Evolutionary conservation across 2,888 invertebrate genomes (phyloP).

Genomic region (Crepidodera aurea): DNA sequence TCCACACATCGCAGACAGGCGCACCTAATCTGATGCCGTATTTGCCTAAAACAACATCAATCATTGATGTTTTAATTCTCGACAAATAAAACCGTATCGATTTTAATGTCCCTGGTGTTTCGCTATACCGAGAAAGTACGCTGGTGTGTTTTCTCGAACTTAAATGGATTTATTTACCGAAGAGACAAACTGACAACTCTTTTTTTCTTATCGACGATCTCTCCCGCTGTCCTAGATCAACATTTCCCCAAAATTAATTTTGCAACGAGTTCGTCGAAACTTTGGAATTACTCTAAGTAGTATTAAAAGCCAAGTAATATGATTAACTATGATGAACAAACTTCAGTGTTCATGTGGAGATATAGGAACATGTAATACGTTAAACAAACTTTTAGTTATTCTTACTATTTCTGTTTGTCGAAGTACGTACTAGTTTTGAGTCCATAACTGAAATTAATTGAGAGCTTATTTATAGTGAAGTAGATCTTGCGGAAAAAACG

Average conservation of each 20-base stretch:
- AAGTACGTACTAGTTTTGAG: no score
- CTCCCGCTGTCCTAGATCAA: background rate
- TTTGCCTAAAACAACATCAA: no score
- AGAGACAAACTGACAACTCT: background rate
- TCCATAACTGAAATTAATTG: no score
- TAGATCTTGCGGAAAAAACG: no score
- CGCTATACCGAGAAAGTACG: no score
- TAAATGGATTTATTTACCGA: background rate
- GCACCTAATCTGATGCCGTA: no score
- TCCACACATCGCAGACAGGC: no score
- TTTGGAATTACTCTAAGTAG: conserved; percentile 6
- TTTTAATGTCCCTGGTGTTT: no score
- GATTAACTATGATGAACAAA: conserved; percentile 4
- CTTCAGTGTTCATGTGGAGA: conserved; percentile 4
- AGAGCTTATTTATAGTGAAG: no score
- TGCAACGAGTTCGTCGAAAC: conserved; percentile 5
- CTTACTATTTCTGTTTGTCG: background rate
- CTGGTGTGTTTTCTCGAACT: no score
- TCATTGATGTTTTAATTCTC: no score
- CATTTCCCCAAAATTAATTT: conserved; percentile 3
- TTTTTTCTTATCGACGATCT: background rate
- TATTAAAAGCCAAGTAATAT: conserved; percentile 7
- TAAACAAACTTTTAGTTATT: background rate
- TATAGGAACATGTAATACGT: background rate
- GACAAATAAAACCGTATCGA: no score